Conservation (phyloP, 2,113 vertebrate genomes). For the Plecturocebus donacophilus region DNA sequence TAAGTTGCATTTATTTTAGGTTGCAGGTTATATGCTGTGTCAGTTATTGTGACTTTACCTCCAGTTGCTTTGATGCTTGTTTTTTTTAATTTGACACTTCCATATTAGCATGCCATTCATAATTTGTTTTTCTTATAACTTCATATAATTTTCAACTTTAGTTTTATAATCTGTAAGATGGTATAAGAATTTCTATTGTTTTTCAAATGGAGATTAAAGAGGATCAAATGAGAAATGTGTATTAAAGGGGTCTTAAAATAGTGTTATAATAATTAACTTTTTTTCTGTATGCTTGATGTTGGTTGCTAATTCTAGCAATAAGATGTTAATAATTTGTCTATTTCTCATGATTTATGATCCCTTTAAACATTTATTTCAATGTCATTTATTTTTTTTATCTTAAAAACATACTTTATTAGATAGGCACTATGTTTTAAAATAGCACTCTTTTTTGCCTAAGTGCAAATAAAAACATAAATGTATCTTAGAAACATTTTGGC, state of each 20-base stretch:
- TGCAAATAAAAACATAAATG: constrained; percentile 39
- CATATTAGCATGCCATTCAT: constrained; percentile 21
- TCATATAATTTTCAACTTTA: constrained; percentile 51
- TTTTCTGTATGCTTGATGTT: constrained; percentile 36
- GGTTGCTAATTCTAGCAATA: neutral
- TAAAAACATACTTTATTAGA: constrained; percentile 8
- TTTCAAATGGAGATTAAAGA: constrained; percentile 46
- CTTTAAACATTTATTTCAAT: constrained; percentile 32
- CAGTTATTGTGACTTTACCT: constrained; percentile 16
- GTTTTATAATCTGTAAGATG: constrained; percentile 30
- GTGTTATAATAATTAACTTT: constrained; percentile 18
- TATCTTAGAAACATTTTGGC: constrained; percentile 14
- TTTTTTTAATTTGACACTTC: constrained; percentile 9
- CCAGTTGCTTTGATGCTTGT: neutral
- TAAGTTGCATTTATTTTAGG: constrained; percentile 29
- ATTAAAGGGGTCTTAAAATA: constrained; percentile 18
- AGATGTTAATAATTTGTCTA: constrained; percentile 10
- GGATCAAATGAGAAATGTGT: constrained; percentile 24
- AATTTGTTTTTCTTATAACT: constrained; percentile 37
- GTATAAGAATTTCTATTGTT: constrained; percentile 5
- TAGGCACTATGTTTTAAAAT: neutral
- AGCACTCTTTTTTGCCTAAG: constrained; percentile 20
- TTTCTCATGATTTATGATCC: constrained; percentile 4
- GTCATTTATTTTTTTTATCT: constrained; percentile 37
- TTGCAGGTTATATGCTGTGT: constrained; percentile 25